These are phyloP conservation scores for Semotilus atromaculatus DNA, from an alignment of 2,797 vertebrate species.

Conservation along the genomic window DNA sequence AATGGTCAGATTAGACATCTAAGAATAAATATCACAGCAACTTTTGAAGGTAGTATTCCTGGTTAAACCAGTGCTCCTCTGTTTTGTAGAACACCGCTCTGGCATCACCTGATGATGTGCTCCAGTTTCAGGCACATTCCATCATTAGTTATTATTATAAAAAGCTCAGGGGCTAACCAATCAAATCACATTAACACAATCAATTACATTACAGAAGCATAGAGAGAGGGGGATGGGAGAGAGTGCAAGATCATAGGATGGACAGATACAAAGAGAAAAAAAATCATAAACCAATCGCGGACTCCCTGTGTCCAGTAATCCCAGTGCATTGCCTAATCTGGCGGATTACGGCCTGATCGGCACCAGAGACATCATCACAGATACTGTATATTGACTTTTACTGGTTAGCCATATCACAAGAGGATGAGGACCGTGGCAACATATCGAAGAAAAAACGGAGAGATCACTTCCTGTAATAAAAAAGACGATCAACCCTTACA, in stretches of 20 bases:
- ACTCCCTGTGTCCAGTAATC: constrained; percentile 50
- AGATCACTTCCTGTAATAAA: neutral
- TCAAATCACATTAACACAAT: constrained; percentile 51
- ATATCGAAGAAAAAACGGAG: neutral
- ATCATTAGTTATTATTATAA: constrained; percentile 50
- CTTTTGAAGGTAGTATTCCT: neutral
- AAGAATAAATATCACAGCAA: neutral
- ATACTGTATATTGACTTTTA: constrained; percentile 3
- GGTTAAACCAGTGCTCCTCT: neutral
- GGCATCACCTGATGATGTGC: constrained; percentile 20
- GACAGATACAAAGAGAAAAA: neutral
- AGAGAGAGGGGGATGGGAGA: neutral
- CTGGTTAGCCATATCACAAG: constrained; percentile 8
- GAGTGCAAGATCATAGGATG: constrained; percentile 42
- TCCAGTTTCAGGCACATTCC: constrained; percentile 30
- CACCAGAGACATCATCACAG: constrained; percentile 21
- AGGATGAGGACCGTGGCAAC: neutral
- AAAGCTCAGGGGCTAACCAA: constrained; percentile 37
- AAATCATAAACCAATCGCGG: constrained; percentile 32
- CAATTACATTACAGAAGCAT: constrained; percentile 37
- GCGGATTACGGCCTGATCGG: constrained; percentile 51
- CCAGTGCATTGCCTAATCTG: constrained; percentile 56
- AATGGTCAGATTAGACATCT: neutral
- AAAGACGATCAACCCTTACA: neutral
- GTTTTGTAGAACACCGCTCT: neutral